These are phyloP conservation scores for Lates calcarifer DNA, from an alignment of 2,113 vertebrate genomes.

Conservation along the genomic window DNA sequence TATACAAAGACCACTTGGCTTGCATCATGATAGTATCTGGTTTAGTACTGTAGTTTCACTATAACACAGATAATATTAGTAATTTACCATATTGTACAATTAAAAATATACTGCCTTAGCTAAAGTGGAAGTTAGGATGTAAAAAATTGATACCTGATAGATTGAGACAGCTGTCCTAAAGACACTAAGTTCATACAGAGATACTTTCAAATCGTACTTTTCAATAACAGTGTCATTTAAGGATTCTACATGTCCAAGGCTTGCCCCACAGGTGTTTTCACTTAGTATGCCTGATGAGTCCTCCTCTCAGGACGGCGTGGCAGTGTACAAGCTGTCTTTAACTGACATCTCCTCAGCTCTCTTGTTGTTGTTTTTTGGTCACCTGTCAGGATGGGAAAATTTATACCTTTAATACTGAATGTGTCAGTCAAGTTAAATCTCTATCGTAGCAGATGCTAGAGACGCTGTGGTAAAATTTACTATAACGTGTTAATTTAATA, in stretches of 20 bases:
- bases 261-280: not conserved
- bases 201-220: no score
- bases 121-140: not conserved
- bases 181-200: not conserved
- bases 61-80: not conserved
- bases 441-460: not conserved
- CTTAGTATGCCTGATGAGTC: not conserved
- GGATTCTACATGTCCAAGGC: not conserved
- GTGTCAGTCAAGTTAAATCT: not conserved
- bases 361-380: not conserved
- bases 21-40: not conserved
- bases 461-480: not conserved
- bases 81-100: not conserved
- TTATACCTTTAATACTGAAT: not conserved
- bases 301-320: not conserved
- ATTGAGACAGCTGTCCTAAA: not conserved
- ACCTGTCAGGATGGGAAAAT: not conserved
- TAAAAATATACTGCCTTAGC: not conserved
- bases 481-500: not conserved
- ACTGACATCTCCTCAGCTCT: not conserved
- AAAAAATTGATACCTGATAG: not conserved
- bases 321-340: not conserved
- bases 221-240: not conserved
- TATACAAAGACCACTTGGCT: not conserved
- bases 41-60: not conserved